Evolutionary conservation across 2,797 vertebrate species (phyloP).

Genomic region (Uromys caudimaculatus): DNA sequence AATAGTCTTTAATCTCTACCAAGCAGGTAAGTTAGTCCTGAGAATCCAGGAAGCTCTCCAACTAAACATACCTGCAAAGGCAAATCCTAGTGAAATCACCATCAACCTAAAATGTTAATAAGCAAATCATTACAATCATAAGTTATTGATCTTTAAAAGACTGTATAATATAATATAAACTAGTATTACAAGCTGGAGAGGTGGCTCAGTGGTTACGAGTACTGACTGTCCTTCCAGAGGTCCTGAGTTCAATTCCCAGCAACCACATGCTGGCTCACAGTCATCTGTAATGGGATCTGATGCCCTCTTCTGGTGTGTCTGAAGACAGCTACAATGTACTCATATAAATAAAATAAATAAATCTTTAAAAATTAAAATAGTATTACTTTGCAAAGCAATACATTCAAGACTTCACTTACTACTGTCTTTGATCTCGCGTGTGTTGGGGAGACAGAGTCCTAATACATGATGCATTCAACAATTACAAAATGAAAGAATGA

Average conservation of each 20-base stretch:
- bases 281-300: neutral
- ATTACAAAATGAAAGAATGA: constrained; percentile 42
- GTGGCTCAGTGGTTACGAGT: neutral
- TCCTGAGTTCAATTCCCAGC: neutral
- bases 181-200: neutral
- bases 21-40: neutral
- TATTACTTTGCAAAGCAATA: neutral
- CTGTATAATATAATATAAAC: constrained; percentile 5
- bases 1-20: neutral
- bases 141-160: neutral
- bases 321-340: neutral
- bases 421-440: neutral
- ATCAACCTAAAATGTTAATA: neutral
- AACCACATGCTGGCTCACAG: neutral
- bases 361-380: neutral
- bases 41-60: neutral
- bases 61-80: neutral
- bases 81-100: neutral
- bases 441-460: neutral
- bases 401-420: neutral
- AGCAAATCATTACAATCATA: neutral
- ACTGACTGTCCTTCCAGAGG: neutral
- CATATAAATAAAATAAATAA: neutral
- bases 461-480: neutral
- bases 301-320: neutral